These are phyloP conservation scores for Epinotia demarniana DNA, from an alignment of 2,888 invertebrate genomes.

Conservation along the genomic window DNA sequence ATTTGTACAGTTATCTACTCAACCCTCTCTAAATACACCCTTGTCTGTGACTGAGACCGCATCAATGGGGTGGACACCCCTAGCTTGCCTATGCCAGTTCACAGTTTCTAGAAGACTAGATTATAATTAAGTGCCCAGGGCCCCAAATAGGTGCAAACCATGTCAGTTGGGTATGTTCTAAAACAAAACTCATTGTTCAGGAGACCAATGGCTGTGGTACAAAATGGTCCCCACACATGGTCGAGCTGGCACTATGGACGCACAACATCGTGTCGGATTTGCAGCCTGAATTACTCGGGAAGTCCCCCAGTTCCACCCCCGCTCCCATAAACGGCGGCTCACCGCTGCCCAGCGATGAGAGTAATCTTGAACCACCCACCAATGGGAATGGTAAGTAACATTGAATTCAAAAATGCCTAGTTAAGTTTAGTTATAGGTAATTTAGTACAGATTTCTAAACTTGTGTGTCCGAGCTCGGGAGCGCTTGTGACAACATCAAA, in stretches of 20 bases:
- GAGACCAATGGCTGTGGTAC: slow-evolving; percentile 84
- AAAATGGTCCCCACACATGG: slow-evolving; percentile 90
- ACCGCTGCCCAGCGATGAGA: slow-evolving; percentile 88
- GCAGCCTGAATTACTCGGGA: slow-evolving; percentile 93
- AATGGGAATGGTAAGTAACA: slow-evolving; percentile 77
- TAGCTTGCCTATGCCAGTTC: neutral
- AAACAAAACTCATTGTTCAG: slow-evolving; percentile 52
- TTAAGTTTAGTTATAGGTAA: neutral
- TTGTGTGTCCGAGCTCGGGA: too few species aligned
- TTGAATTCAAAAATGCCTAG: neutral
- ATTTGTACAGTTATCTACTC: too few species aligned
- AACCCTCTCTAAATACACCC: too few species aligned
- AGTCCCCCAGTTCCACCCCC: slow-evolving; percentile 85
- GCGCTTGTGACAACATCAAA: too few species aligned
- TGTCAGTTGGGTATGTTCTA: neutral
- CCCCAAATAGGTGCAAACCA: neutral
- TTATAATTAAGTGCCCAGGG: neutral
- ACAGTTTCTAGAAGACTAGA: neutral
- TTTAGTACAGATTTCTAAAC: too few species aligned
- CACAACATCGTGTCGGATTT: slow-evolving; percentile 94
- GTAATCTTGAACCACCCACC: slow-evolving; percentile 90
- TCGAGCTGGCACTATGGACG: slow-evolving; percentile 97
- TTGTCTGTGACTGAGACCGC: too few species aligned
- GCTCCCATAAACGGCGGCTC: slow-evolving; percentile 80
- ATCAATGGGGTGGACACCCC: neutral